These are phyloP conservation scores for Anhinga rufa DNA, from an alignment of 2,113 vertebrate species.

Conservation along the genomic window DNA sequence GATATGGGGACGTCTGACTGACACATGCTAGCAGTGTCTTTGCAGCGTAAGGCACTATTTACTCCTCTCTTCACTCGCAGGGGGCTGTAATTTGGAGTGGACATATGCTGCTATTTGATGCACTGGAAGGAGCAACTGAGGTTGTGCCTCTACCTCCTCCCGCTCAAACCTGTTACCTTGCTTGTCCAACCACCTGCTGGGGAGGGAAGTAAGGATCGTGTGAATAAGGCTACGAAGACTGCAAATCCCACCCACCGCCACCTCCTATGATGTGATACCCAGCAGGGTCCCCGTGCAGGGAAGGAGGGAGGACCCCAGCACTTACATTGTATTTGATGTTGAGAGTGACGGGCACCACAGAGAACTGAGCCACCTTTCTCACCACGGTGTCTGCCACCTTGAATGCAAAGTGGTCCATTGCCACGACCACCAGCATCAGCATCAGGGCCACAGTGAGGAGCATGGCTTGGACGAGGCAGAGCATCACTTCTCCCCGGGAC, in stretches of 20 bases:
- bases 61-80: not conserved
- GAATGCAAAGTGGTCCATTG: slow-evolving; percentile 78
- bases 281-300: fast-evolving
- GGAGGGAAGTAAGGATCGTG: not conserved
- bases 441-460: slow-evolving; percentile 74
- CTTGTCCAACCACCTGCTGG: not conserved
- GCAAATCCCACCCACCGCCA: not conserved
- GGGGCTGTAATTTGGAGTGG: not conserved
- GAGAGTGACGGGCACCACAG: slow-evolving; percentile 69
- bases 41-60: not conserved
- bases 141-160: not conserved
- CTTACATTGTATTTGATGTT: slow-evolving; percentile 77
- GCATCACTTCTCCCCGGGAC: slow-evolving; percentile 72
- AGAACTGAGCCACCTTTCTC: slow-evolving; percentile 77
- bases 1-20: fast-evolving
- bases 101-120: not conserved
- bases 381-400: slow-evolving; percentile 63
- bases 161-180: not conserved
- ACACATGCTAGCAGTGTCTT: not conserved
- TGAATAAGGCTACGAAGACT: not conserved
- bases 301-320: not conserved
- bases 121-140: not conserved
- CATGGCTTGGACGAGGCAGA: slow-evolving; percentile 70
- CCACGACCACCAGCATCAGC: slow-evolving; percentile 66
- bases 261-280: not conserved